Evolutionary conservation across 2,113 vertebrate genomes (phyloP).

Genomic region (Pseudorectes ferrugineus): DNA sequence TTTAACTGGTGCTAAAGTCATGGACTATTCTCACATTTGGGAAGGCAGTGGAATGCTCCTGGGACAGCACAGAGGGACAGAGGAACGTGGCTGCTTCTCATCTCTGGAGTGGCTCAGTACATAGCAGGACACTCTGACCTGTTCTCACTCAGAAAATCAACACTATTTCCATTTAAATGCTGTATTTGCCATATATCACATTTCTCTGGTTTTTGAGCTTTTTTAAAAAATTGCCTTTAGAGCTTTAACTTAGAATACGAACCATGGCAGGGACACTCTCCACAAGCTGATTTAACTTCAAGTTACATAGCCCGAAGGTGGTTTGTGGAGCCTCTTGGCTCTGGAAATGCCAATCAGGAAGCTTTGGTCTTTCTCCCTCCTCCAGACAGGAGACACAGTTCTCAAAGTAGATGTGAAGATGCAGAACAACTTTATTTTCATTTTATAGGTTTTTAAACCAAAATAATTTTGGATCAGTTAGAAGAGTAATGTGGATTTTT

Average conservation of each 20-base stretch:
- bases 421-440: not conserved
- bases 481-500: not conserved
- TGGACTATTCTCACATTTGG: accelerated
- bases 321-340: not conserved
- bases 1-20: not conserved
- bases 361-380: not conserved
- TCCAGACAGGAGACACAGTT: not conserved
- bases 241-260: not conserved
- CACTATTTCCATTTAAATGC: not conserved
- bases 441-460: not conserved
- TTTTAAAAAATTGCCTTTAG: not conserved
- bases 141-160: not conserved
- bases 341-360: not conserved
- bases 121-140: not conserved
- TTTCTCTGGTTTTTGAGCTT: not conserved
- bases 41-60: not conserved
- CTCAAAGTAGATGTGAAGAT: not conserved
- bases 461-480: not conserved
- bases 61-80: not conserved
- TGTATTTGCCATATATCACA: accelerated
- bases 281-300: not conserved
- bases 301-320: not conserved
- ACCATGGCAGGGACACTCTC: not conserved
- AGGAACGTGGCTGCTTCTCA: not conserved
- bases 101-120: accelerated